Evolutionary conservation across 2,113 vertebrate genomes (phyloP), one percentile per base, ranked within the genome.

Genomic region (Zosterops lateralis): DNA sequence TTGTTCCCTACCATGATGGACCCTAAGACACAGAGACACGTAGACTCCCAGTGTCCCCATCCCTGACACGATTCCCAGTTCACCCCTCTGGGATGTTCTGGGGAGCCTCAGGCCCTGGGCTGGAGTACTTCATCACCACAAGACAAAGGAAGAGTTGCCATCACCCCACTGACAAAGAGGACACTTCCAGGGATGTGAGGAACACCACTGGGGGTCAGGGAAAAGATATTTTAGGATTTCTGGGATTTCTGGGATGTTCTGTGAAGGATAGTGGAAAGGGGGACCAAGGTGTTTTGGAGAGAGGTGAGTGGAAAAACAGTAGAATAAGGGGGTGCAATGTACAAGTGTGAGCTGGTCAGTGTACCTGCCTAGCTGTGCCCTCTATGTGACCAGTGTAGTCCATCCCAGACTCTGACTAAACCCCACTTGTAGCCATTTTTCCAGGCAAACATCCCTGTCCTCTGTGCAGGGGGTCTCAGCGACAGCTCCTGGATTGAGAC

Each of bases 211-310:
- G 1, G 3, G 7, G 12, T 4, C 22, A 80, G 16, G 3, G 19
- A 28, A 80, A 64, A 12, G 10, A 4, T 36, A 50, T n/a, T 80
- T 67, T 8, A 9, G 4, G 48, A 72, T 9, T n/a, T 2, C 21
- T 0, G 0, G n/a, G 10, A 28, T 13, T 53, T 44, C 36, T 3
- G 6, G 12, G 7, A 34, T 66, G 3, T 61, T 66, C 17, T 4
- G 1, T 4, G 50, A 17, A 45, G 10, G 17, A 53, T 44, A 6
- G 17, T 2, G 22, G n/a, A 90, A 84, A 32, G 11, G 19, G n/a
- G 3, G 10, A 38, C 57, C 6, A 18, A 42, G 7, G 11, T 21
- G 7, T 7, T 64, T 67, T 36, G 32, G 10, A 32, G 21, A 84
- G 24, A 36, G 25, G 1, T 3, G 2, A 66, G 5, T 32, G 12